These are phyloP conservation scores for Limnephilus marmoratus DNA, from an alignment of 2,888 invertebrate species.

Conservation along the genomic window DNA sequence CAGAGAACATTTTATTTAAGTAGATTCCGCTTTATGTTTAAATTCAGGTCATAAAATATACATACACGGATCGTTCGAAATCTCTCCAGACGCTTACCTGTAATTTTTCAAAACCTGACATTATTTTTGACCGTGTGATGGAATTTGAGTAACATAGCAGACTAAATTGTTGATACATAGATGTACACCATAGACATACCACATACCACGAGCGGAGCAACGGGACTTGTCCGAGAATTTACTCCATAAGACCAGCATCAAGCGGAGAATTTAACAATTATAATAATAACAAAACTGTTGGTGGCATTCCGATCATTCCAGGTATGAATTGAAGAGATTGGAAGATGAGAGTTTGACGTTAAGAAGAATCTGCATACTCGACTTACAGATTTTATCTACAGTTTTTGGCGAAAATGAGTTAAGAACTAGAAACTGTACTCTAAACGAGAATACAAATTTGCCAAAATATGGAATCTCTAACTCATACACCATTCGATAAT, in stretches of 20 bases:
- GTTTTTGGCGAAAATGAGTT: too few relatives aligned
- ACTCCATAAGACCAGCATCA: not conserved
- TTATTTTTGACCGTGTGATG: not conserved
- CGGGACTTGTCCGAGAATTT: not conserved
- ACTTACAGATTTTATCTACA: too few relatives aligned
- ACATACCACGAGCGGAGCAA: not conserved
- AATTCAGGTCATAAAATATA: not conserved
- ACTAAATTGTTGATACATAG: not conserved
- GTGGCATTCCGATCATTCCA: not conserved
- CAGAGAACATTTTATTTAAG: too few relatives aligned
- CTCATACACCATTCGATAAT: too few relatives aligned
- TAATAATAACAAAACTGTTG: not conserved
- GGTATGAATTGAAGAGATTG: not conserved
- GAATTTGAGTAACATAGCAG: not conserved
- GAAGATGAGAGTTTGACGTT: not conserved
- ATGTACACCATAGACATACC: not conserved
- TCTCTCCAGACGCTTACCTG: not conserved
- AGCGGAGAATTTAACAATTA: not conserved
- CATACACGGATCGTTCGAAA: not conserved
- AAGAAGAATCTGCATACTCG: too few relatives aligned
- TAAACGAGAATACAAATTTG: too few relatives aligned
- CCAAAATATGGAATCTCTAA: too few relatives aligned
- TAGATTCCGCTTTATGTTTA: too few relatives aligned
- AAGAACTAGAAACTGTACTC: too few relatives aligned
- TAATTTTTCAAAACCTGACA: not conserved